Evolutionary conservation across 2,113 vertebrate genomes (phyloP).

Genomic region (Ceratotherium simum): DNA sequence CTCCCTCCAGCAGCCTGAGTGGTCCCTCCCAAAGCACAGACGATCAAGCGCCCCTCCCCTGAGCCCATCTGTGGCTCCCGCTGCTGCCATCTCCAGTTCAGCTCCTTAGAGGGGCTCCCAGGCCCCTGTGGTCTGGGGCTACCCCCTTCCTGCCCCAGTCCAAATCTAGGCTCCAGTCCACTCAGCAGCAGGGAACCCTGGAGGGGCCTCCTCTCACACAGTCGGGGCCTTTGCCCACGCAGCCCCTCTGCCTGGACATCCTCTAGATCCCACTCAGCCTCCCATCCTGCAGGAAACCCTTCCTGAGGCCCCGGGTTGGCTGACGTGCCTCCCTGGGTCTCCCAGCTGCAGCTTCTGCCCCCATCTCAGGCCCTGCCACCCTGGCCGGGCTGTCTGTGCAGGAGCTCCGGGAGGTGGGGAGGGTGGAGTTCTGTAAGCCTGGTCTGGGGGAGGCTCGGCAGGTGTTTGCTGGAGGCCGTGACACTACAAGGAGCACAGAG

Average conservation of each 20-base stretch:
- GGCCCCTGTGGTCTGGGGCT: not conserved
- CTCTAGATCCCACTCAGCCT: not conserved
- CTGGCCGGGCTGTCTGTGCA: not conserved
- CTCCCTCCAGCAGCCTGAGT: not conserved
- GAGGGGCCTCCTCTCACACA: not conserved
- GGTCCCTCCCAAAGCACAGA: not conserved
- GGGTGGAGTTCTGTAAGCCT: not conserved
- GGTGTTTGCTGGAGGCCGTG: not conserved
- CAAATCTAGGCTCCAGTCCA: not conserved
- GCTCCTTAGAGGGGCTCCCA: not conserved
- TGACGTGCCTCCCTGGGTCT: not conserved
- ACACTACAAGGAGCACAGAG: not conserved
- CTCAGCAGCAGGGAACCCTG: not conserved
- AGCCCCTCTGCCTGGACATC: not conserved
- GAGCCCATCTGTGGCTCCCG: not conserved
- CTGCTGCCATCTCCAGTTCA: not conserved
- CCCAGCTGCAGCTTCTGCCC: not conserved
- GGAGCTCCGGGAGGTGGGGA: not conserved
- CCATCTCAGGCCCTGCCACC: not conserved
- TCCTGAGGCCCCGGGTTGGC: not conserved
- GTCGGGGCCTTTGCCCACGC: not conserved
- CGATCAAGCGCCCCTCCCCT: no score
- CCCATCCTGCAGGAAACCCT: not conserved
- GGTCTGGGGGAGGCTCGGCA: accelerated
- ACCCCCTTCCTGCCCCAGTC: accelerated